phyloP scores from a whole-genome alignment of 2,113 vertebrate genomes.

The Actenoides lindsayi region DNA sequence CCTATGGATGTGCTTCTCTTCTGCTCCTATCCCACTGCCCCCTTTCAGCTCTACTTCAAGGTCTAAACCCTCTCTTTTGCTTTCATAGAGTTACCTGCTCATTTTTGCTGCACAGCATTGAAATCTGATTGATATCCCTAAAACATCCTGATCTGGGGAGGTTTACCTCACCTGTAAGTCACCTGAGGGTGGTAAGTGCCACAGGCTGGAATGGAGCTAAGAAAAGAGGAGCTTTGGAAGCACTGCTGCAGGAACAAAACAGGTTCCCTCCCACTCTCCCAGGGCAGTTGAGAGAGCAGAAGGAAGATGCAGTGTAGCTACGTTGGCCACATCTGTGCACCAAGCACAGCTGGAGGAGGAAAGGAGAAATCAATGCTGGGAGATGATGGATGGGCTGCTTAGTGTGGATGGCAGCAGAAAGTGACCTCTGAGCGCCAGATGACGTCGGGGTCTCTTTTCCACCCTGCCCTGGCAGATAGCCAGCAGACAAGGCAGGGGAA shows the following conservation, averaged over 20 bases:
- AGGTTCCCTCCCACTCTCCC: background rate
- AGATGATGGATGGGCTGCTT: background rate
- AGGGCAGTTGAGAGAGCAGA: background rate
- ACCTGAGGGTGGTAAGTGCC: background rate
- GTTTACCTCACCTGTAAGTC: background rate
- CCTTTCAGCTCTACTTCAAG: background rate
- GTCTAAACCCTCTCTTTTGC: background rate
- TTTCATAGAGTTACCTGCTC: background rate
- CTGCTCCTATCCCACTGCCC: background rate
- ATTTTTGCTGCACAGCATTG: background rate
- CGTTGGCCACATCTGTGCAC: no score
- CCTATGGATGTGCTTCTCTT: background rate
- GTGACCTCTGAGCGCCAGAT: background rate
- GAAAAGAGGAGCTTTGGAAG: background rate
- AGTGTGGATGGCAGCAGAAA: background rate
- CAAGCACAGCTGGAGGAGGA: background rate
- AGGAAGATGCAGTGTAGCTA: background rate
- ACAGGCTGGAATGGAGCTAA: background rate
- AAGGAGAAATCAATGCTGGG: background rate
- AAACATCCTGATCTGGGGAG: background rate
- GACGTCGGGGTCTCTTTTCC: background rate
- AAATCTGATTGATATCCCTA: background rate
- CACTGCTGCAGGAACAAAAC: background rate
- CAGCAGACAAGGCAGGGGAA: background rate
- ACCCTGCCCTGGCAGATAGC: background rate